Percentiles rank a stretch among this genome's conserved stretches.
Evolutionary conservation across 2,888 invertebrate species (phyloP).

Genomic region (Tenodera sinensis): DNA sequence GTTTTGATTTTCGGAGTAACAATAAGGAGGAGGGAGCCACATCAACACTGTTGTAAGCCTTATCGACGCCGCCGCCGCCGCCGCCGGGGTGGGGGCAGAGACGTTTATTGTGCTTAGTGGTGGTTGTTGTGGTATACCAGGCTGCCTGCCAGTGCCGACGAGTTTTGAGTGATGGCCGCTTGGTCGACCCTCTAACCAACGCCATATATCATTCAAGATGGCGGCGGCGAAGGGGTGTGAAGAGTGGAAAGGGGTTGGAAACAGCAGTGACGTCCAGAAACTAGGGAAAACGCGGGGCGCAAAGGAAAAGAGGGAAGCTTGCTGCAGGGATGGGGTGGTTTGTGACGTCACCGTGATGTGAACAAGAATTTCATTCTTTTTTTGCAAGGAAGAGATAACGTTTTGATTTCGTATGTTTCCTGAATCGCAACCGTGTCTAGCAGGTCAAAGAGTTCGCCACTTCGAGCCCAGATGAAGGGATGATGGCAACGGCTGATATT

Average conservation of each 20-base stretch:
- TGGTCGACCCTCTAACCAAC: slow-evolving; percentile 55
- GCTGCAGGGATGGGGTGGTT: slow-evolving; percentile 22
- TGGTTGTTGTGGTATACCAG: neutral
- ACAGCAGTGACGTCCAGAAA: slow-evolving; percentile 43
- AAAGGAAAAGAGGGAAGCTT: slow-evolving; percentile 16
- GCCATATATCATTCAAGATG: slow-evolving; percentile 57
- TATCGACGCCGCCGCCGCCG: neutral
- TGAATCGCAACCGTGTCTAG: neutral
- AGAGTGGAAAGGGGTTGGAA: slow-evolving; percentile 35
- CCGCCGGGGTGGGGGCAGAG: neutral
- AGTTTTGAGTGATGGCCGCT: slow-evolving; percentile 54
- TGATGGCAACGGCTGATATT: neutral
- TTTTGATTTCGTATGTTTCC: neutral
- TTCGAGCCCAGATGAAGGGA: neutral
- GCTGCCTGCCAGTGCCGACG: slow-evolving; percentile 8
- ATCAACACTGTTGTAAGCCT: neutral
- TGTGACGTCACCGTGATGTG: slow-evolving; percentile 32
- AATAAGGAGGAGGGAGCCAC: neutral
- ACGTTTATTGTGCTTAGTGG: slow-evolving; percentile 9
- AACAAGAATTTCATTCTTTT: neutral
- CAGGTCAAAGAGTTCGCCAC: neutral
- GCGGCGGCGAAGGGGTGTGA: slow-evolving; percentile 38
- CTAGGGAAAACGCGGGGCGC: slow-evolving; percentile 29
- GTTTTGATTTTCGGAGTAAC: neutral
- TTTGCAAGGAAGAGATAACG: neutral